phyloP scores from a whole-genome alignment of 2,888 invertebrate species.

The Crematogaster levior region DNA sequence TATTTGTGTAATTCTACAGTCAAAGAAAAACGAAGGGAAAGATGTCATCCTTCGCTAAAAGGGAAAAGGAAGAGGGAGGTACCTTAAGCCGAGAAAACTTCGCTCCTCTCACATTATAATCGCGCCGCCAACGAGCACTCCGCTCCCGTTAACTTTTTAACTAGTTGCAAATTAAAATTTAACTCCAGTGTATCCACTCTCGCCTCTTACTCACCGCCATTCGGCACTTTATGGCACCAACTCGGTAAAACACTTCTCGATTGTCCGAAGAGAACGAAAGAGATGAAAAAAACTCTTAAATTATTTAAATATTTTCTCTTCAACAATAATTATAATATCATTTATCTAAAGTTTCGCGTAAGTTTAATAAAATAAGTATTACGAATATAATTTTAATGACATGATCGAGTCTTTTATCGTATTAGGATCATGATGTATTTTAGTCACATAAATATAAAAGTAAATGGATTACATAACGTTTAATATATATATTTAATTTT shows the following conservation, averaged over 20 bases:
- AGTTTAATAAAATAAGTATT: background rate
- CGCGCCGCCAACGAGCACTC: slow-evolving; percentile 53
- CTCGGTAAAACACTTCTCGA: slow-evolving; percentile 33
- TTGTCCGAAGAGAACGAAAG: slow-evolving; percentile 2
- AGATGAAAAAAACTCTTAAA: background rate
- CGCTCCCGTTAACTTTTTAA: slow-evolving; percentile 78
- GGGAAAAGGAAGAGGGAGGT: background rate
- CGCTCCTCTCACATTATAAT: slow-evolving; percentile 73
- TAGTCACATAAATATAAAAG: background rate
- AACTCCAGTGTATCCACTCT: slow-evolving; percentile 71
- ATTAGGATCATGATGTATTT: background rate
- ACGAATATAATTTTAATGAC: background rate
- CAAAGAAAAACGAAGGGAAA: background rate
- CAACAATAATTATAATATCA: slow-evolving; percentile 8
- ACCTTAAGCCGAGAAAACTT: slow-evolving; percentile 70
- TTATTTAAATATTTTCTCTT: background rate
- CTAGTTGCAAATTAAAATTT: slow-evolving; percentile 82
- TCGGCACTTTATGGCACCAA: slow-evolving; percentile 50
- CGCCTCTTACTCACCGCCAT: slow-evolving; percentile 47
- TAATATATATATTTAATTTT: no score
- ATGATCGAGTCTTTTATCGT: background rate
- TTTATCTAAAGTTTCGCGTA: background rate
- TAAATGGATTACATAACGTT: background rate
- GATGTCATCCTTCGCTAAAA: background rate
- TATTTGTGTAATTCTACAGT: slow-evolving; percentile 61